Conservation (phyloP, 92 coral and sea anemone genomes). For the Zoanthus solanderi region DNA sequence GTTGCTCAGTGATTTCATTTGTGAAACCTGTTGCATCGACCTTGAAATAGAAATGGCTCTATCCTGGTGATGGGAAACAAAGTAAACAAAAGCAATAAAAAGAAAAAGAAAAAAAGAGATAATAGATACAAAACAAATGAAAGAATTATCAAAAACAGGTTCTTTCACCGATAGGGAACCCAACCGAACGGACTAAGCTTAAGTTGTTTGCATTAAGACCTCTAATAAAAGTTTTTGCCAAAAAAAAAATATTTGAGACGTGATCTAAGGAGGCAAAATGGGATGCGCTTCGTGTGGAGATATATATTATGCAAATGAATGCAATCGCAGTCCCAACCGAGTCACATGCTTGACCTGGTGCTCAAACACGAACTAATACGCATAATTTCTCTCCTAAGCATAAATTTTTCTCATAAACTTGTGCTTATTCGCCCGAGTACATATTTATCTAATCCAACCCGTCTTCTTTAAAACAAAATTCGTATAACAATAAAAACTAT, state of each 20-base stretch:
- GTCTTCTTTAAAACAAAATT: neutral
- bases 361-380: slow-evolving; percentile 5
- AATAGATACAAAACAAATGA: neutral
- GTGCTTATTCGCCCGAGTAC: neutral
- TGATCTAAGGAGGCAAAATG: neutral
- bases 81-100: neutral
- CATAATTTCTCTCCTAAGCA: neutral
- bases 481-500: neutral
- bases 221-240: neutral
- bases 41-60: neutral
- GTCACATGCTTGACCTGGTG: neutral
- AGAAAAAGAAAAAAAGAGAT: neutral
- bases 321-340: too few species aligned
- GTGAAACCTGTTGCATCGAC: neutral
- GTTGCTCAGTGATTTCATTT: neutral
- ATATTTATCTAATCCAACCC: neutral
- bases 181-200: neutral
- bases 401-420: slow-evolving; percentile 14
- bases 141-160: neutral
- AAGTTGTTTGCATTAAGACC: neutral
- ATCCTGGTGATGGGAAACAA: too few species aligned
- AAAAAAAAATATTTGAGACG: neutral
- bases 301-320: too few species aligned
- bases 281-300: neutral
- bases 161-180: neutral